Conservation (phyloP, 2,888 invertebrate species). For the Aphelenchoides bicaudatus region DNA sequence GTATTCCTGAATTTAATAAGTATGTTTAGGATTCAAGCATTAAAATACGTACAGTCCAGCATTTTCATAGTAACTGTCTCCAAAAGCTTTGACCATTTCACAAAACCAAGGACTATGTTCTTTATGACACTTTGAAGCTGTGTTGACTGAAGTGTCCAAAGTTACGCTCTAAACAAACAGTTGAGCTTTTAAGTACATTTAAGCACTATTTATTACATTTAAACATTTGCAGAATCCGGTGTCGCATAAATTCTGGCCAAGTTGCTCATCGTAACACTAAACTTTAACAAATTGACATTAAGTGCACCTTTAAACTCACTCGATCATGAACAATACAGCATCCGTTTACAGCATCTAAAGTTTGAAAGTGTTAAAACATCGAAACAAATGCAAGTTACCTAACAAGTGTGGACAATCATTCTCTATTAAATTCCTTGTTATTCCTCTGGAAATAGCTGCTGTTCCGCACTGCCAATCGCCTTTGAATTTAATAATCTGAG, state of each 20-base stretch:
- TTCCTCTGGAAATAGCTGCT: slow-evolving; percentile 3
- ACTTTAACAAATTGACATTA: too few relatives aligned
- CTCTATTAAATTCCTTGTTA: slow-evolving; percentile 1
- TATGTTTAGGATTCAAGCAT: not conserved
- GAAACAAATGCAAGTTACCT: slow-evolving; percentile 6
- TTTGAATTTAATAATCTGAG: not conserved
- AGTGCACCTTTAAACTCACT: too few relatives aligned
- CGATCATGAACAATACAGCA: slow-evolving; percentile 7
- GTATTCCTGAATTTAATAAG: slow-evolving; percentile 4
- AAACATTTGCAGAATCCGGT: slow-evolving; percentile 5
- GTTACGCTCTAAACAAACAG: slow-evolving; percentile 7
- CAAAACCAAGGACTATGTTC: slow-evolving; percentile 13
- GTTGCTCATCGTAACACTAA: slow-evolving; percentile 2
- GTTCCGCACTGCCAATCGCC: slow-evolving; percentile 3
- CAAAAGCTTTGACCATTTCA: slow-evolving; percentile 12
- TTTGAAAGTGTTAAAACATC: not conserved
- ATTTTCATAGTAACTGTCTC: slow-evolving; percentile 5
- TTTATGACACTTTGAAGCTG: slow-evolving; percentile 7
- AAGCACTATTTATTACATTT: slow-evolving; percentile 6
- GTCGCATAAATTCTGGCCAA: slow-evolving; percentile 6
- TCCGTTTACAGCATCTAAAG: slow-evolving; percentile 2
- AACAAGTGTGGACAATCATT: slow-evolving; percentile 6
- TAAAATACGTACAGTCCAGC: slow-evolving; percentile 6
- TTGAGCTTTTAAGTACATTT: not conserved
- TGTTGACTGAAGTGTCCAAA: not conserved